Percentiles rank a stretch among this genome's conserved stretches.
These are phyloP conservation scores for Cyprinodon tularosa DNA, from an alignment of 2,113 vertebrate genomes.

Conservation along the genomic window DNA sequence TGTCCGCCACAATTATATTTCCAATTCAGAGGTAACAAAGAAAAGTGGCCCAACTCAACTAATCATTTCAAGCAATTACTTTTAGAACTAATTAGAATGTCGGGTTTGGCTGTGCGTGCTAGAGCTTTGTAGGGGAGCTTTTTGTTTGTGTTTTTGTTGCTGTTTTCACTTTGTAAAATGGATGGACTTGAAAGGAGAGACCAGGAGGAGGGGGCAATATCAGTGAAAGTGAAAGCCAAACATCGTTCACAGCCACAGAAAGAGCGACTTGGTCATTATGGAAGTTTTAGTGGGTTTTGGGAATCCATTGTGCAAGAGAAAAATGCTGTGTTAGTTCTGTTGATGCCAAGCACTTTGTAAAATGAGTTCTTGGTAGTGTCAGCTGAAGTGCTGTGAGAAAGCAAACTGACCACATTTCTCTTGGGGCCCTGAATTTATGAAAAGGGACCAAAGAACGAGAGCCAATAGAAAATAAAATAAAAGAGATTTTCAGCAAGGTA, in stretches of 20 bases:
- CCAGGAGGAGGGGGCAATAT: slow-evolving; percentile 53
- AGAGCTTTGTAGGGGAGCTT: slow-evolving; percentile 50
- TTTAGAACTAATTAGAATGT: slow-evolving; percentile 81
- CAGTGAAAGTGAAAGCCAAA: slow-evolving; percentile 68
- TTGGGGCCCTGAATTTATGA: slow-evolving; percentile 28
- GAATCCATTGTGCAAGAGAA: slow-evolving; percentile 48
- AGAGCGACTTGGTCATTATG: slow-evolving; percentile 68
- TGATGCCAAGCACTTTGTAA: slow-evolving; percentile 53
- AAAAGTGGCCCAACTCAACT: slow-evolving; percentile 80
- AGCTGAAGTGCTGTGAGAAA: slow-evolving; percentile 54
- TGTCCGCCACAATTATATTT: slow-evolving; percentile 82
- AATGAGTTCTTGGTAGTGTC: slow-evolving; percentile 66
- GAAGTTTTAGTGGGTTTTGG: slow-evolving; percentile 49
- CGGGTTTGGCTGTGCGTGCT: slow-evolving; percentile 68
- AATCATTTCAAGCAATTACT: slow-evolving; percentile 84
- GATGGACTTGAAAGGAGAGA: slow-evolving; percentile 68
- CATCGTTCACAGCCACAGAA: slow-evolving; percentile 56
- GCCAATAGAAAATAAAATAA: not conserved
- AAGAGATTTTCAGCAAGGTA: not conserved
- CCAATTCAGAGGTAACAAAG: slow-evolving; percentile 79
- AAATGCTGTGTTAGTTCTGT: slow-evolving; percentile 47
- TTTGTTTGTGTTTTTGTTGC: slow-evolving; percentile 76
- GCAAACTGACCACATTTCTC: slow-evolving; percentile 30
- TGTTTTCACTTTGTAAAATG: slow-evolving; percentile 77
- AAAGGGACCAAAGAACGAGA: slow-evolving; percentile 1